Evolutionary conservation across 2,888 invertebrate genomes (phyloP).

Genomic region (Trypoxylon attenuatum): DNA sequence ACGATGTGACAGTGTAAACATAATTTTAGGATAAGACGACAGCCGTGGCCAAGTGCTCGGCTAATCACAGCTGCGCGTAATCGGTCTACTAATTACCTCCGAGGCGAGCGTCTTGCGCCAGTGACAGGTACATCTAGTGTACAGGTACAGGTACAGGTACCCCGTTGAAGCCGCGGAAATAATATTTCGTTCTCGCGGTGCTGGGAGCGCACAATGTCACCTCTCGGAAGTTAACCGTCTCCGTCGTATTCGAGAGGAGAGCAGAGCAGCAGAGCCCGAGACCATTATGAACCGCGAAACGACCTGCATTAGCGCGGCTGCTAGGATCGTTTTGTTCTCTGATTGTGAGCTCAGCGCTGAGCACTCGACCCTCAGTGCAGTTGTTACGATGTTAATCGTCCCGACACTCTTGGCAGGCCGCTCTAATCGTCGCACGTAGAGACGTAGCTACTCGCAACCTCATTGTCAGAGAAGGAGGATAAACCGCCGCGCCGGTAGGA

Average conservation of each 20-base stretch:
- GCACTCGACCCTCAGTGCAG: conserved; percentile 11
- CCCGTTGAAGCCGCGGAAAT: too few relatives aligned
- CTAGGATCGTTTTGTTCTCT: conserved; percentile 29
- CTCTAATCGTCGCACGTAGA: conserved; percentile 30
- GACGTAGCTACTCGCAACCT: conserved; percentile 11
- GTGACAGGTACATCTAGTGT: conserved; percentile 17
- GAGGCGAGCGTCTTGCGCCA: conserved; percentile 26
- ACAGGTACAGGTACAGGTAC: too few relatives aligned
- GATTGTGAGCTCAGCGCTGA: conserved; percentile 1
- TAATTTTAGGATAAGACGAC: conserved; percentile 13
- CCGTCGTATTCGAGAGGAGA: conserved; percentile 9
- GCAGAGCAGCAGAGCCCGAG: neutral
- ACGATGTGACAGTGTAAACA: neutral
- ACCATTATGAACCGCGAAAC: conserved; percentile 46
- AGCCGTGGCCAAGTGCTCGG: neutral
- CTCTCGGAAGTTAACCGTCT: conserved; percentile 38
- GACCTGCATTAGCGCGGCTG: conserved; percentile 35
- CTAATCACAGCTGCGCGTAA: conserved; percentile 35
- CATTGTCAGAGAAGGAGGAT: too few relatives aligned
- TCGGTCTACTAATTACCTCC: conserved; percentile 43
- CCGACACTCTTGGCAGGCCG: conserved; percentile 21
- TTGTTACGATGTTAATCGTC: conserved; percentile 42
- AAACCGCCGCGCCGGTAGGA: conserved; percentile 6
- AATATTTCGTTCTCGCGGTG: conserved; percentile 22
- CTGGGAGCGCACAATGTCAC: conserved; percentile 24